Evolutionary conservation across 2,797 vertebrate species (phyloP).

Genomic region (Pantherophis alleghaniensis): DNA sequence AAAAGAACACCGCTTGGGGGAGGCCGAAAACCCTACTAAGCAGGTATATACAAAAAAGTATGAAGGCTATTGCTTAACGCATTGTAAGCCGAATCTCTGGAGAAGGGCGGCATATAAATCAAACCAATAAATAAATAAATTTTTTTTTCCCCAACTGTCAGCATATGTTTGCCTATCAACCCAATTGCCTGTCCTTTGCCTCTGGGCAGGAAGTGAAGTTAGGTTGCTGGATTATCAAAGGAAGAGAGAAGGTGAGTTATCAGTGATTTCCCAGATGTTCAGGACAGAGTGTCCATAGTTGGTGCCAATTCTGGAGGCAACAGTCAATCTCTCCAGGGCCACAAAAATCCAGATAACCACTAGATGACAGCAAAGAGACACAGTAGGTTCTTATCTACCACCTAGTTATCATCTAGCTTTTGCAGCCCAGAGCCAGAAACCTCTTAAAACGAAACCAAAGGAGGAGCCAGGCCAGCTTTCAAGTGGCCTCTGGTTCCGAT

Average conservation of each 20-base stretch:
- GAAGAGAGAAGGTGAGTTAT: not conserved
- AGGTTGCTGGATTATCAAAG: not conserved
- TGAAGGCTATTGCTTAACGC: too few species aligned
- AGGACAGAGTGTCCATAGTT: not conserved
- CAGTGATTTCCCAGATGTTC: not conserved
- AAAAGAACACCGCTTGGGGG: too few species aligned
- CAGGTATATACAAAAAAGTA: too few species aligned
- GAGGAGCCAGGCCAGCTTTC: slow-evolving; percentile 14
- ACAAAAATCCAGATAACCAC: not conserved
- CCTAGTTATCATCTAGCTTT: not conserved
- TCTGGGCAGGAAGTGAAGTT: not conserved
- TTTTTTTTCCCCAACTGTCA: not conserved
- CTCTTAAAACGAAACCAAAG: not conserved
- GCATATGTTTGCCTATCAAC: not conserved
- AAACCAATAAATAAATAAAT: too few species aligned
- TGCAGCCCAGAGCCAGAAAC: not conserved
- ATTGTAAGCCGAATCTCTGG: too few species aligned
- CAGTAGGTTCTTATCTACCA: not conserved
- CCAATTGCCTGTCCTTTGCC: not conserved
- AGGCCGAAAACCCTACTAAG: too few species aligned
- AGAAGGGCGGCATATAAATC: too few species aligned
- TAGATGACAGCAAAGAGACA: not conserved
- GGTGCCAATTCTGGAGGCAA: not conserved
- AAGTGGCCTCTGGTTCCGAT: slow-evolving; percentile 45
- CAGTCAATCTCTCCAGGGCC: not conserved